Evolutionary conservation across 1,140 invertebrate genomes (phyloP), one percentile per base, ranked within the genome.

Genomic region (Tenebrio molitor): DNA sequence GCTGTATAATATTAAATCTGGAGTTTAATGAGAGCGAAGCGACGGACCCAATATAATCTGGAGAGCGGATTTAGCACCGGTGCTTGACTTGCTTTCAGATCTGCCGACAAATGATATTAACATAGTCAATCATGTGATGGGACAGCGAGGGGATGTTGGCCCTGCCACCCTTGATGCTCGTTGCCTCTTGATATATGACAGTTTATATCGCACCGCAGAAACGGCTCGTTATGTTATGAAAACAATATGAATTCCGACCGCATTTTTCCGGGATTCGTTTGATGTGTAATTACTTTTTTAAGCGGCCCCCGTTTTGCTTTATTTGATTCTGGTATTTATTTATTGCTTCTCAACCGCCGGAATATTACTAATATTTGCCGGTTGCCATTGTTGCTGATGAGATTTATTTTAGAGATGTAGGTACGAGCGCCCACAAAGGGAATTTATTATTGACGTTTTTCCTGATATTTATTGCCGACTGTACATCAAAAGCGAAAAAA

Each of bases 201-300:
- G 74, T 78, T 76, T 77, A 78, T 80, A 76, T 75, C 70, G 62
- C 73, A 65, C 65, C 72, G 63, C 76, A 72, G 73, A 75, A 74
- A 71, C 73, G 73, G 75, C 75, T 77, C 76, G 76, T 80, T 80
- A 76, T 76, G 79, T 79, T 80, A 80, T 80, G 80, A 81, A 81
- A 81, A 81, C 80, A 81, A 81, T 81, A 81, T 81, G 80, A 81
- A 81, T 81, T 81, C 80, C 79, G 53, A 80, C 79, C 80, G 77
- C 80, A 81, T 81, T 81, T 81, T 81, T 81, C 76, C 76, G 41
- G 77, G 65, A 78, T 76, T 73, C 74, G 79, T 81, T 80, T 80
- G 79, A 80, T 81, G 79, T 80, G 79, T 81, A 81, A 81, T 81
- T 81, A 80, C 79, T 78, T 81, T 81, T 80, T 81, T 79, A 77